Evolutionary conservation across 2,888 invertebrate species (phyloP), one percentile per base, ranked within the genome.

Genomic region (Meandrusa payeni): DNA sequence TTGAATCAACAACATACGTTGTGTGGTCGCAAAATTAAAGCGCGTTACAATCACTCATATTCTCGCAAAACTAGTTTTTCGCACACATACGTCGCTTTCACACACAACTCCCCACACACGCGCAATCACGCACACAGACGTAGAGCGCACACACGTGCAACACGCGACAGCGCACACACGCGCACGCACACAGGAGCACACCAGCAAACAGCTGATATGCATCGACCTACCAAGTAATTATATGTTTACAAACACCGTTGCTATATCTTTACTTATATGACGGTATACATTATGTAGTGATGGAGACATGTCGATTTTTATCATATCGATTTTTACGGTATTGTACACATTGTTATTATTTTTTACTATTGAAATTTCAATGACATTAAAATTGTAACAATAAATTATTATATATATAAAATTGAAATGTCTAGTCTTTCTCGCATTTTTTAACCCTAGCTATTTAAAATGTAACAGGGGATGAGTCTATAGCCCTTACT

Each of bases 191-290:
- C 48, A 27, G 46, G 17, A 22, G 56, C 64, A 67, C 70, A 67
- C 64, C 20, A 63, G 48, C 54, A 60, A 57, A 33, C 42, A 47
- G 57, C 62, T 71, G 86, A 85, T 85, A 86, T 83, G 82, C 86
- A 86, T 81, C 83, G 75, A 77, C 78, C 76, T 81, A 86, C 85
- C 80, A 72, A 78, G 75, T 87, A 87, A 87, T 86, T 85, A 86
- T 83, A 87, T 85, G 85, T 86, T 87, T 86, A 81, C 83, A 74
- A 83, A 82, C 79, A 77, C 64, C 60, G 63, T 61, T 56, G 51
- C 64, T 62, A 64, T 71, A 64, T 62, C 62, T 66, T 60, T 63
- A 56, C 53, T 50, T 59, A 48, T 56, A 57, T 56, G 61, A 62
- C 59, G 56, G 57, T 61, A 61, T 62, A 65, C 56, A 48, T 51